Evolutionary conservation across 2,113 vertebrate species (phyloP), one percentile per base, ranked within the genome.

Genomic region (Synodontis membranacea): DNA sequence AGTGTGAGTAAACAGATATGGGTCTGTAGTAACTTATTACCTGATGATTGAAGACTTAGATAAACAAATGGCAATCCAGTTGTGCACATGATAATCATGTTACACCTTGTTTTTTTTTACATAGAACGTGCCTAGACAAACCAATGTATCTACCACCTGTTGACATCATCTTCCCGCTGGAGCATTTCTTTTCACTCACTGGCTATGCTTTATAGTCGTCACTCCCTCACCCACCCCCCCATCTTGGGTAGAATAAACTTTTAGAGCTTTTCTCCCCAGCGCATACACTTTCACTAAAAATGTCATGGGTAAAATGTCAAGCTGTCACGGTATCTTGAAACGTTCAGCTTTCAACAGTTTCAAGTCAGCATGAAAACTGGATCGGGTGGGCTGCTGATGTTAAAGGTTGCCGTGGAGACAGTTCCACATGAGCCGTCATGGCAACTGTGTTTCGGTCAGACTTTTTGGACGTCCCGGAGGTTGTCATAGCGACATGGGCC

Each of bases 381-480:
- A 84, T 34, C 48, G n/a, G 68, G 78, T 76, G 84, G 80, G 87
- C 83, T 88, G 79, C 62, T 68, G 62, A 81, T 89, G 81, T 88
- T 84, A 82, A 81, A 86, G 84, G 88, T 90, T 90, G 89, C 87
- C 56, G 85, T 84, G 87, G 89, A 88, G 86, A 90, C 84, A 44
- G 80, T 82, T 82, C 83, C 84, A 86, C 82, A 82, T 31, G 79
- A 76, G 83, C 68, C 46, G 39, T 80, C 86, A 89, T 86, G 89
- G 83, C 83, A 80, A 84, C 86, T 50, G 31, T 12, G 48, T 56
- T 82, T 46, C 54, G 86, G 80, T 82, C 68, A 46, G 68, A 42
- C 68, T 52, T 87, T 78, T 83, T 66, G 52, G 79, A 42, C 44
- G 23, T 60, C 58, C 81, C 50, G 19, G 17, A 66, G 56, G 86